Base-by-base conservation (phyloP, 2,797 vertebrate genomes). In the Natrix natrix region DNA sequence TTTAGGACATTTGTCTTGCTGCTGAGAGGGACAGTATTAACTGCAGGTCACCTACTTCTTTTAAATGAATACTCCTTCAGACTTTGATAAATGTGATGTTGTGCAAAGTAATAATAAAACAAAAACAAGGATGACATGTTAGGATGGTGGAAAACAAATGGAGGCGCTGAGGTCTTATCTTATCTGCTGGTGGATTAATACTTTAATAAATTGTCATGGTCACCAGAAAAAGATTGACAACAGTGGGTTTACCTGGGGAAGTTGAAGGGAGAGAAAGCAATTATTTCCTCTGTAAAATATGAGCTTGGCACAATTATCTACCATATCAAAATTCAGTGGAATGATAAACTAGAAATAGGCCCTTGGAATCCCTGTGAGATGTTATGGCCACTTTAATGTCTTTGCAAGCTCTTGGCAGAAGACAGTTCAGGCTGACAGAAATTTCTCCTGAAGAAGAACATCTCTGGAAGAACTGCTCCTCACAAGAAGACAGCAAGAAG, bases 51-150 rank as follows among this genome's bases (percentile, higher is more conserved):
- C n/a, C 20, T n/a, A 32, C 57, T 89, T 54, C 20, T 86, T 90
- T 88, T 74, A 20, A 55, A 78, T 6, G 28, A 74, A 78, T 89
- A 54, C 63, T 83, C 16, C 63, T 88, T 87, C 87, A 91, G 56
- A 93, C 20, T n/a, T 56, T 91, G 92, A 91, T 91, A 88, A 93
- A 91, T 91, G 43, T 83, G 16, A 60, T 88, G 32, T 78, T 93
- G 61, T 63, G 20, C 56, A 56, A 43, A 78, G 22, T 28, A 93
- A 74, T 88, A 60, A 91, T 90, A 93, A 93, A 74, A 78, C 37
- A 91, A 93, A 93, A 48, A 37, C 89, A 93, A 90, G 61, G 86
- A 52, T 91, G 61, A 60, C 61, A 74, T 91, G 37, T 91, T 61
- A 87, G 87, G 32, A 89, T 8, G 12, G n/a, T 74, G 61, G 26